Evolutionary conservation across 2,113 vertebrate species (phyloP), one percentile per base, ranked within the genome.

Genomic region (Andinoacara biseriatus): DNA sequence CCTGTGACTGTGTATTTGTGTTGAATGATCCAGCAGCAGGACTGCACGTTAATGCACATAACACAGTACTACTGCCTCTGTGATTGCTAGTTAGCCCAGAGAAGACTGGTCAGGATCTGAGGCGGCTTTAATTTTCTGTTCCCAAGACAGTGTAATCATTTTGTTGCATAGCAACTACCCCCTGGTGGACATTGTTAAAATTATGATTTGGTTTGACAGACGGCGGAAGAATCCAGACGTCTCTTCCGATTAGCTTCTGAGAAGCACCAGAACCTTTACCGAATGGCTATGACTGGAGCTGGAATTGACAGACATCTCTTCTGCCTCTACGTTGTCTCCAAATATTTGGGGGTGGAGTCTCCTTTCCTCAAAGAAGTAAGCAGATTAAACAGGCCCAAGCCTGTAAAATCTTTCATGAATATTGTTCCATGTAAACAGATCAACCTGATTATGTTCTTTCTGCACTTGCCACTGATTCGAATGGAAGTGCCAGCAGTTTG

Each of bases 221-320:
- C 85, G 5, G 80, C 57, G 0, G 96, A 97, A 15, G 86, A 93
- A 1, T 96, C 95, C 85, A 78, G 74, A 5, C 85, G 74, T 22
- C 94, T 97, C 18, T 94, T 98, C 85, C 88, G 83, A 18, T 26
- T 85, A 75, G 96, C 97, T 0, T 93, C 96, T 18, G 96, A 97
- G 72, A 95, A 94, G 54, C 97, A 98, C 86, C 97, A 97, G 93
- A 95, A 96, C 80, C 96, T 98, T 17, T 96, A 97, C 63, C 96
- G 96, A 9, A 83, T 96, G 75, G 96, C 97, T 0, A 97, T 97
- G 96, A 96, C 95, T 0, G 97, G 97, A 8, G 95, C 94, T 10
- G 97, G 97, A 5, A 94, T 97, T 0, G 97, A 97, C 93, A 88
- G 97, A 3, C 97, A 98, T 86, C 96, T 97, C 58, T 98, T 97